phyloP scores from a whole-genome alignment of 2,797 vertebrate species.

The Petrocephalus schoutedeni region DNA sequence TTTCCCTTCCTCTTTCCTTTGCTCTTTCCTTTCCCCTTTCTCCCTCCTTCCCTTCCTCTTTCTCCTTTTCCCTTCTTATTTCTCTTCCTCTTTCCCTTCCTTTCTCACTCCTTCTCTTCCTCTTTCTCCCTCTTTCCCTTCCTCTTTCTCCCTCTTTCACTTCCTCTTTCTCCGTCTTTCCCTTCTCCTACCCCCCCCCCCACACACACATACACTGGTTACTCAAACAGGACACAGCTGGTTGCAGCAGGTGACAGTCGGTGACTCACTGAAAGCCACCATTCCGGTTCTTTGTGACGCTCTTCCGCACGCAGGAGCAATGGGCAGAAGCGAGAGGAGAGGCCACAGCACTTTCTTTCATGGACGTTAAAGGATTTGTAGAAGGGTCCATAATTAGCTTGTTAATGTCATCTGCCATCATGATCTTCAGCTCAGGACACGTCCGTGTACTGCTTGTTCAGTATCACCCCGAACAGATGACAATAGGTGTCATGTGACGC shows the following conservation, averaged over 20 bases:
- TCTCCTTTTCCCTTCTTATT: too few relatives aligned
- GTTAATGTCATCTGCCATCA: background rate
- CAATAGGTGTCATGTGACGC: background rate
- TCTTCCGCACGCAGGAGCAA: background rate
- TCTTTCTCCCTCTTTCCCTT: too few relatives aligned
- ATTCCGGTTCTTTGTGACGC: conserved; percentile 33
- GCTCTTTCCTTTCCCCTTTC: too few relatives aligned
- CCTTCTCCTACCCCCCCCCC: background rate
- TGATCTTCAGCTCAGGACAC: background rate
- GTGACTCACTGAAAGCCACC: conserved; percentile 49
- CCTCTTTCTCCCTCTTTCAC: too few relatives aligned
- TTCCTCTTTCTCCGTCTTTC: background rate
- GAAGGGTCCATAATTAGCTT: background rate
- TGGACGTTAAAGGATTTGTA: background rate
- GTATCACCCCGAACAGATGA: background rate
- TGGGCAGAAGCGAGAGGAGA: background rate
- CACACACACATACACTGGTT: background rate
- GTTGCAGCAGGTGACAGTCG: conserved; percentile 17
- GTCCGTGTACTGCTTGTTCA: background rate
- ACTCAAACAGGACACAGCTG: conserved; percentile 26
- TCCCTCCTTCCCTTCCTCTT: too few relatives aligned
- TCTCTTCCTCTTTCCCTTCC: too few relatives aligned
- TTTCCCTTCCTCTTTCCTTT: too few relatives aligned
- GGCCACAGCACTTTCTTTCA: background rate
- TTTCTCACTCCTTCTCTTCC: too few relatives aligned